Conservation (phyloP, 2,113 vertebrate genomes). For the Vidua chalybeata region DNA sequence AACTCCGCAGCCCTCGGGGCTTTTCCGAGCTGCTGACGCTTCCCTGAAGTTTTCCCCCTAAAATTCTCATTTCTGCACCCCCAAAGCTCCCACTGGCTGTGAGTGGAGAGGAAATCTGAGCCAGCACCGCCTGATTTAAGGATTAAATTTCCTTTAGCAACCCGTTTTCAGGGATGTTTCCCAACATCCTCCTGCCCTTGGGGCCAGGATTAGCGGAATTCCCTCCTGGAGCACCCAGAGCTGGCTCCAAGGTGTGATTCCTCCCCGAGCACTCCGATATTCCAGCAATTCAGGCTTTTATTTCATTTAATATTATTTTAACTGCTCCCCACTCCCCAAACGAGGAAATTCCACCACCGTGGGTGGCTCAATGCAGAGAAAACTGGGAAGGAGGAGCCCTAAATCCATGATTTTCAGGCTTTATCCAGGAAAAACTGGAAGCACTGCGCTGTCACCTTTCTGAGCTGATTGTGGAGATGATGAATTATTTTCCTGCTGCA, state of each 20-base stretch:
- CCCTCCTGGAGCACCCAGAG: not conserved
- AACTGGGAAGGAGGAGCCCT: not conserved
- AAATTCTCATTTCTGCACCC: not conserved
- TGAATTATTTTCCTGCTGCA: not conserved
- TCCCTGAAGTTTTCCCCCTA: not conserved
- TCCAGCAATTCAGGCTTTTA: not conserved
- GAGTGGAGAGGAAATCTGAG: not conserved
- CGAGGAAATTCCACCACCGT: not conserved
- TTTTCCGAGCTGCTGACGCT: not conserved
- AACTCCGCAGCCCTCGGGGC: rapidly evolving
- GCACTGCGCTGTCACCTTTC: not conserved
- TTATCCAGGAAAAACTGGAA: not conserved
- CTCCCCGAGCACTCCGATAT: not conserved
- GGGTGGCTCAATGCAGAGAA: not conserved
- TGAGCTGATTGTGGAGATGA: not conserved
- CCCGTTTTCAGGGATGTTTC: not conserved
- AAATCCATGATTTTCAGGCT: not conserved
- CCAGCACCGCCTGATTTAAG: not conserved
- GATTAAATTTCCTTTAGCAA: rapidly evolving
- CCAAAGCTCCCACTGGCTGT: not conserved
- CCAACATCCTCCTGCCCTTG: not conserved
- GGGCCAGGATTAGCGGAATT: rapidly evolving
- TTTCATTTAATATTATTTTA: not conserved
- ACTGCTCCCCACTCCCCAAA: not conserved
- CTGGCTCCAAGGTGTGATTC: rapidly evolving